Percentiles rank a stretch among this genome's conserved stretches.
These are phyloP conservation scores for Anadara kagoshimensis DNA, from an alignment of 1,140 invertebrate species.

Conservation along the genomic window DNA sequence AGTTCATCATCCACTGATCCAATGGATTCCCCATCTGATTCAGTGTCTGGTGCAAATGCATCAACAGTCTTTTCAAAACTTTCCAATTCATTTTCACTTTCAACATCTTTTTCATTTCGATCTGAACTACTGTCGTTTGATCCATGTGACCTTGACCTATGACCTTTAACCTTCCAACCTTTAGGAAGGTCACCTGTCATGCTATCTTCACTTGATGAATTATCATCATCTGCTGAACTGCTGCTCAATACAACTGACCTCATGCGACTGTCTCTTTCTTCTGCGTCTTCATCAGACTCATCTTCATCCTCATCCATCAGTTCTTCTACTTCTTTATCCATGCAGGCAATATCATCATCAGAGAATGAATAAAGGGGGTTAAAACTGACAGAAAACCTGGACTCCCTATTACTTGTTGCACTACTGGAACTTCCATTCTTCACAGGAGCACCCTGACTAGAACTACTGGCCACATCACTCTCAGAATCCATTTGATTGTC, in stretches of 20 bases:
- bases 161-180: constrained; percentile 67
- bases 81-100: constrained; percentile 77
- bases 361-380: constrained; percentile 92
- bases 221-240: constrained; percentile 38
- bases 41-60: constrained; percentile 56
- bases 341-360: constrained; percentile 90
- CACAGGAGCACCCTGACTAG: constrained; percentile 12
- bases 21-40: constrained; percentile 71
- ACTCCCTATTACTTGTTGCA: constrained; percentile 1
- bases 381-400: constrained; percentile 82
- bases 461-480: background rate
- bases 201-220: constrained; percentile 63
- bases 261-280: constrained; percentile 63
- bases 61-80: constrained; percentile 71
- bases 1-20: constrained; percentile 84
- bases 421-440: constrained; percentile 1
- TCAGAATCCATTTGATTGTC: background rate
- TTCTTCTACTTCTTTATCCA: constrained; percentile 90
- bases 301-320: constrained; percentile 68
- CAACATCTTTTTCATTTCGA: constrained; percentile 54
- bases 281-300: constrained; percentile 65
- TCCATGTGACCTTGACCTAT: constrained; percentile 39
- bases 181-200: constrained; percentile 69
- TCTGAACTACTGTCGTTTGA: constrained; percentile 44
- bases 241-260: constrained; percentile 51